Percentiles rank a stretch among this genome's conserved stretches.
Evolutionary conservation across 2,113 vertebrate genomes (phyloP).

Genomic region (Solenodon paradoxus): DNA sequence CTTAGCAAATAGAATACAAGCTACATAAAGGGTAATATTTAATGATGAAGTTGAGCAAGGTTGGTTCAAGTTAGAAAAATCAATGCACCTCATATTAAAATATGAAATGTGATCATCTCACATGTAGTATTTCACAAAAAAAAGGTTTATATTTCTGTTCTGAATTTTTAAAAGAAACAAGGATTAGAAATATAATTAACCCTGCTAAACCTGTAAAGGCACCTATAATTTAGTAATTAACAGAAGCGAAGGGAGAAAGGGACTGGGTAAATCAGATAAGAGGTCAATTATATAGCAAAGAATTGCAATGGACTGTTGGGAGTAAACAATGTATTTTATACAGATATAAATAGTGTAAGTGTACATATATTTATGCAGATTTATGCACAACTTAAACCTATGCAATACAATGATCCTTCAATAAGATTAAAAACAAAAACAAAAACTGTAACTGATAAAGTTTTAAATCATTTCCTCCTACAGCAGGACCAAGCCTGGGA

Average conservation of each 20-base stretch:
- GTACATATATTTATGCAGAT: too few species aligned
- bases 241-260: too few species aligned
- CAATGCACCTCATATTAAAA: background rate
- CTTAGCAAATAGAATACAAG: background rate
- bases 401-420: too few species aligned
- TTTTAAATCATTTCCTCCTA: background rate
- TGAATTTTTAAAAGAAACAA: background rate
- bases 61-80: background rate
- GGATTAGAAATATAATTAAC: background rate
- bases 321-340: too few species aligned
- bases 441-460: background rate
- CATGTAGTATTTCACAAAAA: background rate
- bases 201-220: background rate
- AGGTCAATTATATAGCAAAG: too few species aligned
- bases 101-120: background rate
- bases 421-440: background rate
- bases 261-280: too few species aligned
- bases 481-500: background rate
- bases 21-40: background rate
- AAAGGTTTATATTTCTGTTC: background rate
- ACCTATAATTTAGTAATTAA: too few species aligned
- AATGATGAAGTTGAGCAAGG: background rate
- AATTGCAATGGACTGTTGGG: too few species aligned
- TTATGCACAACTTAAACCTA: too few species aligned
- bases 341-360: too few species aligned